Conservation (phyloP, 2,113 vertebrate species). For the Suncus etruscus region DNA sequence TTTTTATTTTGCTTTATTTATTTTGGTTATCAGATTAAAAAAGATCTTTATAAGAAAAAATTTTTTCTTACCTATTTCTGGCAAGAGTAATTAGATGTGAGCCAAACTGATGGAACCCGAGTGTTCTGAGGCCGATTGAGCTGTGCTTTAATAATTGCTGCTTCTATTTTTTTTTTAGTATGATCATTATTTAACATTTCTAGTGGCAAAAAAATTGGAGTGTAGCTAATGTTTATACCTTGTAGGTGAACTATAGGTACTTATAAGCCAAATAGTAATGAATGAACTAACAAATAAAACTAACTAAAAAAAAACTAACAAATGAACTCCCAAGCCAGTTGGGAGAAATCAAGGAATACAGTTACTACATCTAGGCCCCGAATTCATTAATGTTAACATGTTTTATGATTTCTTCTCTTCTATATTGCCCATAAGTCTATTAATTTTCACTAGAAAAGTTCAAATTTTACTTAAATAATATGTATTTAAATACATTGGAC, state of each 20-base stretch:
- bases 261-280: constrained; percentile 75
- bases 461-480: constrained; percentile 71
- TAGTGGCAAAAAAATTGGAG: constrained; percentile 84
- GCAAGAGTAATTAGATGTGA: constrained; percentile 93
- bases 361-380: constrained; percentile 75
- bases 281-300: constrained; percentile 84
- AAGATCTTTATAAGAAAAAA: constrained; percentile 91
- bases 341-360: constrained; percentile 64
- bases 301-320: too few relatives aligned
- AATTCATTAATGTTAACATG: constrained; percentile 57
- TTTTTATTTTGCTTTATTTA: constrained; percentile 32
- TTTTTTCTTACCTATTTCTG: constrained; percentile 93
- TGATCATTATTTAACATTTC: constrained; percentile 90
- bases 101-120: constrained; percentile 91
- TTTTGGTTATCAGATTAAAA: constrained; percentile 90
- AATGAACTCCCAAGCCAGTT: constrained; percentile 68
- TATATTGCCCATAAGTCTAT: constrained; percentile 73
- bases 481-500: constrained; percentile 58
- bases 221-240: constrained; percentile 71
- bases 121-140: constrained; percentile 88
- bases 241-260: constrained; percentile 76
- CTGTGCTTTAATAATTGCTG: constrained; percentile 92
- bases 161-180: constrained; percentile 92
- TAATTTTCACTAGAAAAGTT: constrained; percentile 71
- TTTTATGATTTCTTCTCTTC: constrained; percentile 46